phyloP scores from a whole-genome alignment of 2,888 invertebrate genomes.

The Athalia cordata region DNA sequence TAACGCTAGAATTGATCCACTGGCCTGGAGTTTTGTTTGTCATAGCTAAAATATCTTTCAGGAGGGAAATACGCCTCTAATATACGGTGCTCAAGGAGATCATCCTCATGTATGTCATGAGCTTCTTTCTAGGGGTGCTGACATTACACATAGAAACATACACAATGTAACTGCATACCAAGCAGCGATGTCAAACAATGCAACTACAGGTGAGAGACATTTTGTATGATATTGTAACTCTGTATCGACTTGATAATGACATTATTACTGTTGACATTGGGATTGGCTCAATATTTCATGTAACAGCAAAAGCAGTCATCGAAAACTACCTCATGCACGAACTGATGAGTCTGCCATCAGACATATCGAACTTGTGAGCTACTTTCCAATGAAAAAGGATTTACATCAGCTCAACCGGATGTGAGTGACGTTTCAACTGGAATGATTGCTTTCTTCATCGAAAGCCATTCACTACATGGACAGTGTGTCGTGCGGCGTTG shows the following conservation, averaged over 20 bases:
- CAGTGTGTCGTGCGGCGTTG: neutral
- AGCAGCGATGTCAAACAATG: conserved; percentile 82
- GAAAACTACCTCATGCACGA: conserved; percentile 82
- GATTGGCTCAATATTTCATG: conserved; percentile 54
- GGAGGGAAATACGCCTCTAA: conserved; percentile 92
- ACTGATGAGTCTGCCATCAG: conserved; percentile 62
- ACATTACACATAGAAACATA: conserved; percentile 87
- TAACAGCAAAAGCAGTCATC: conserved; percentile 85
- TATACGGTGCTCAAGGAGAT: conserved; percentile 93
- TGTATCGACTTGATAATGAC: conserved; percentile 22
- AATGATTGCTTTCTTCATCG: neutral
- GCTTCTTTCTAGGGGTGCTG: conserved; percentile 86
- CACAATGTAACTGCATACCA: conserved; percentile 90
- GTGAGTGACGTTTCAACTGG: neutral
- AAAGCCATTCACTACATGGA: neutral
- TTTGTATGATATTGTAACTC: neutral
- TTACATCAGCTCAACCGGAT: neutral
- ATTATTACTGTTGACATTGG: neutral
- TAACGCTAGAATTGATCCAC: conserved; percentile 28
- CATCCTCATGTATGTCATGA: conserved; percentile 93
- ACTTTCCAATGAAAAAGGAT: neutral
- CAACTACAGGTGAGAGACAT: conserved; percentile 63
- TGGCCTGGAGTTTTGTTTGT: conserved; percentile 30
- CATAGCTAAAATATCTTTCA: conserved; percentile 69
- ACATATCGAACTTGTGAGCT: conserved; percentile 51